Conservation (phyloP, 2,888 invertebrate genomes). For the Reticulitermes lucifugus region DNA sequence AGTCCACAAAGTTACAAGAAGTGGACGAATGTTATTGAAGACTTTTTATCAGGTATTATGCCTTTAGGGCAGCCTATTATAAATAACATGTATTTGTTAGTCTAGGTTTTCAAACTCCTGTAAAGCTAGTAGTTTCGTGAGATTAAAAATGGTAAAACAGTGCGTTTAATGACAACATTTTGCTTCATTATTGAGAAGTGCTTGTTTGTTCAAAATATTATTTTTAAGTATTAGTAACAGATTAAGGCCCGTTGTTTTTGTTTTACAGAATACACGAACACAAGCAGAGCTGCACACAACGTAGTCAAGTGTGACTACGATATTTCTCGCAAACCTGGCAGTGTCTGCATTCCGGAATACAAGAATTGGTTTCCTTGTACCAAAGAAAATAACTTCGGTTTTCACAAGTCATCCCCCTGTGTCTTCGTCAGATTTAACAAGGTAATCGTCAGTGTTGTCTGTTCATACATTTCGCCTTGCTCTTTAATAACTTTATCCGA, state of each 20-base stretch:
- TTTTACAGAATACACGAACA: neutral
- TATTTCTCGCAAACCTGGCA: neutral
- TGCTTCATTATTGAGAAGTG: no score
- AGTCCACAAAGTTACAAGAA: neutral
- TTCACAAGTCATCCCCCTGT: conserved; percentile 74
- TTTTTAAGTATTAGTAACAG: no score
- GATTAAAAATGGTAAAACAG: no score
- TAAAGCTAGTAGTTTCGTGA: no score
- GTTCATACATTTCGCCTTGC: no score
- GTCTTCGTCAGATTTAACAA: conserved; percentile 87
- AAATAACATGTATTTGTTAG: no score
- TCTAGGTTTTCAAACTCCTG: no score
- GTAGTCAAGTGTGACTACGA: conserved; percentile 3
- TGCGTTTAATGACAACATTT: no score
- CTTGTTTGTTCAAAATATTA: no score
- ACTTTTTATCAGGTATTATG: neutral
- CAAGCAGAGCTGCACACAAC: neutral
- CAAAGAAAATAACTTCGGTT: conserved; percentile 72
- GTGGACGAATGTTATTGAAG: neutral
- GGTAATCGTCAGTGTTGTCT: conserved; percentile 63
- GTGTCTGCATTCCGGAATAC: neutral
- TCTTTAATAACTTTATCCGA: no score
- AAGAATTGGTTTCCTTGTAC: conserved; percentile 67
- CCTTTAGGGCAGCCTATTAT: no score
- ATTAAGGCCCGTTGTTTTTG: no score